Percentiles rank a stretch among this genome's conserved stretches.
Conservation (phyloP, 2,888 invertebrate genomes). For the Aquatica leii region DNA sequence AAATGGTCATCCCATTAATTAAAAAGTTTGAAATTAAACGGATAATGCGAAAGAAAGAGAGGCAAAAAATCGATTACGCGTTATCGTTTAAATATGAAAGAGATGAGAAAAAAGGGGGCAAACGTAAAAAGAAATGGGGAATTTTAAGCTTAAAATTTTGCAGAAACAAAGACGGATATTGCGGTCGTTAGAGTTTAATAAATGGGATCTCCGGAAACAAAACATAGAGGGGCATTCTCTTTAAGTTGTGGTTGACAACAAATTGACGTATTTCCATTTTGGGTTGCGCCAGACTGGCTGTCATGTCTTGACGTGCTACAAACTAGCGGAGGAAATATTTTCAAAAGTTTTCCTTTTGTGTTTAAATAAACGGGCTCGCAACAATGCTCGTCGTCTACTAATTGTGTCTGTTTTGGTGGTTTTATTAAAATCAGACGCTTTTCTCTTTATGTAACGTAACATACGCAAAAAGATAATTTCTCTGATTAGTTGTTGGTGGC, state of each 20-base stretch:
- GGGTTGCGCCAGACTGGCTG: conserved; percentile 27
- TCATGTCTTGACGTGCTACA: conserved; percentile 29
- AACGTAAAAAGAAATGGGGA: background rate
- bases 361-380: too few species aligned
- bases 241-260: conserved; percentile 33
- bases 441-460: too few species aligned
- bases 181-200: conserved; percentile 26
- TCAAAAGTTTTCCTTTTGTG: conserved; percentile 25
- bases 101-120: background rate
- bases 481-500: too few species aligned
- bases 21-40: background rate
- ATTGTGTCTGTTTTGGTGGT: too few species aligned
- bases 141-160: conserved; percentile 1
- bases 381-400: too few species aligned
- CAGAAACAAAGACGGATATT: conserved; percentile 20
- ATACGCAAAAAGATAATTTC: too few species aligned
- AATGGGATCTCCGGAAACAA: conserved; percentile 26
- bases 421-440: too few species aligned
- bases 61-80: too few species aligned
- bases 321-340: conserved; percentile 28
- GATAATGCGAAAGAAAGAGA: too few species aligned
- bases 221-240: conserved; percentile 19
- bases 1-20: background rate
- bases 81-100: too few species aligned
- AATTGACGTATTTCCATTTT: conserved; percentile 36